Evolutionary conservation across 2,888 invertebrate species (phyloP), one percentile per base, ranked within the genome.

Genomic region (Drosophila vallismaia): DNA sequence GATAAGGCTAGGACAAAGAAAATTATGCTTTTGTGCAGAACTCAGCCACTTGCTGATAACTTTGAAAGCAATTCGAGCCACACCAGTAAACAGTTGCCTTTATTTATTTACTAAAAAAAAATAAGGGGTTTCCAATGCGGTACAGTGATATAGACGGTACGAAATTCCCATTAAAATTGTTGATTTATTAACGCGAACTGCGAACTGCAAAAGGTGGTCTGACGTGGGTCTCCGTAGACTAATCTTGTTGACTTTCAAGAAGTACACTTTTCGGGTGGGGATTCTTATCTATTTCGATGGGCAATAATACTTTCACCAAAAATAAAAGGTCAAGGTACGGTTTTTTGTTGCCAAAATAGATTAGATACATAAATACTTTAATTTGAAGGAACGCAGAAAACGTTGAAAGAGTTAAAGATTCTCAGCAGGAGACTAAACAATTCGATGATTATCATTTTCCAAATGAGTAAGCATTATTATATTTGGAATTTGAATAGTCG

Each of bases 241-340:
- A 68, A 60, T 63, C 51, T 49, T 19, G 12, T 26, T 44, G 24
- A 46, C 10, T 53, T 50, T 49, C 31, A n/a, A 7, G 38, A 19
- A 51, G 33, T 52, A 44, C 46, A 52, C 26, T 56, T 29, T 31
- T 7, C 4, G 9, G 26, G 12, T 28, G 31, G 19, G 19, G 19
- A 19, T 12, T 40, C 64, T 75, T 75, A 57, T 60, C 56, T 12
- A 8, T 28, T 7, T 7, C 9, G 8, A 19, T 12, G 14, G 26
- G n/a, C 6, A 14, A 42, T 33, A 8, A 50, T 50, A 67, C 57
- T 50, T 38, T 72, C 57, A 53, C 54, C 28, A 40, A 64, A 28
- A 74, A 44, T 60, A 12, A 48, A 60, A 72, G 67, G 77, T 75
- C 56, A 71, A 77, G 80, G 69, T 80, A 58, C 72, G 57, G 28